Conservation (phyloP, 2,113 vertebrate genomes). For the Cryptoleucopteryx plumbea region DNA sequence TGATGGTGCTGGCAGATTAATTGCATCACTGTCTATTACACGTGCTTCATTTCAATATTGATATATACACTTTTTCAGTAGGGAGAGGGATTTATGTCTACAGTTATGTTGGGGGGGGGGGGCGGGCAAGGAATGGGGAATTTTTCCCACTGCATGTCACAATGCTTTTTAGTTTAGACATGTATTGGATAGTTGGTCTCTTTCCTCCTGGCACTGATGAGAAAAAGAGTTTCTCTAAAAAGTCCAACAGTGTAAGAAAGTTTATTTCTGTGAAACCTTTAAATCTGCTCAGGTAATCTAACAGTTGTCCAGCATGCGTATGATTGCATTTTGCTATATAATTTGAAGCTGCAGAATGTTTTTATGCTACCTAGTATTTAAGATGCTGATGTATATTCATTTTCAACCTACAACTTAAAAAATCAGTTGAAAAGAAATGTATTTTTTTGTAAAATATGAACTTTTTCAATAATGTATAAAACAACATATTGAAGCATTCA, state of each 20-base stretch:
- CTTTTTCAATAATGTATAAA: background rate
- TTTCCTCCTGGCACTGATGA: background rate
- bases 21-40: background rate
- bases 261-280: background rate
- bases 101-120: background rate
- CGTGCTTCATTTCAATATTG: background rate
- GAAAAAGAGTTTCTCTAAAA: background rate
- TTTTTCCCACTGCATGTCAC: background rate
- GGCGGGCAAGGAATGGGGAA: background rate
- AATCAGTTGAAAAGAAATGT: background rate
- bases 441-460: background rate
- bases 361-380: background rate
- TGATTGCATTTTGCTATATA: background rate
- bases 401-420: background rate
- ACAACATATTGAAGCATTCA: background rate
- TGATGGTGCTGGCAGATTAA: background rate
- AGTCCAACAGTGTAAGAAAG: background rate
- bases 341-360: background rate
- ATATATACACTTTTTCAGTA: background rate
- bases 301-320: background rate
- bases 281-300: background rate
- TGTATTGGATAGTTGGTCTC: background rate
- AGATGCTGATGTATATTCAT: background rate
- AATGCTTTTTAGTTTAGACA: background rate
- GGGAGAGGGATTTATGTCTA: background rate